Percentiles rank a stretch among this genome's conserved stretches.
phyloP scores from a whole-genome alignment of 1,140 invertebrate species.

The Paramacrobiotus metropolitanus region DNA sequence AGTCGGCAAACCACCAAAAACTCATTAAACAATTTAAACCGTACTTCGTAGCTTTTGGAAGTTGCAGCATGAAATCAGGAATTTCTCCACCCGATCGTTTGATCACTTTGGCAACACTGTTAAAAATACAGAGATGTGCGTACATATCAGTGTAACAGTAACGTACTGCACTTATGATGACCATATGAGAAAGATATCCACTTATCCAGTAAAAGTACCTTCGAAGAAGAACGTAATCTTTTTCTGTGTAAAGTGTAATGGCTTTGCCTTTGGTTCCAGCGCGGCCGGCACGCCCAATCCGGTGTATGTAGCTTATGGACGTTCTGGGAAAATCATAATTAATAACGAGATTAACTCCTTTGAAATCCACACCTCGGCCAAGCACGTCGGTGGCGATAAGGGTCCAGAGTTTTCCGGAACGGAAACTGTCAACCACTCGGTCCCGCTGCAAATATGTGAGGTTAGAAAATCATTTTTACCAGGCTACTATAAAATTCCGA shows the following conservation, averaged over 20 bases:
- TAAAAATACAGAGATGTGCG: not conserved
- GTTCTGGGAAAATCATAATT: conserved; percentile 92
- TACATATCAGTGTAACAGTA: conserved; percentile 17
- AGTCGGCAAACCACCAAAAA: too few relatives aligned
- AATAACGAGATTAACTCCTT: conserved; percentile 81
- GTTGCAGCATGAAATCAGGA: conserved; percentile 44
- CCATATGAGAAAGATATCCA: conserved; percentile 5
- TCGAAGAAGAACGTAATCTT: conserved; percentile 53
- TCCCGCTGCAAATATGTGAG: conserved; percentile 42
- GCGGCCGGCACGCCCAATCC: conserved; percentile 66
- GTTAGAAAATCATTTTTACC: conserved; percentile 10
- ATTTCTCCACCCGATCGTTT: conserved; percentile 64
- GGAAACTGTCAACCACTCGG: conserved; percentile 61
- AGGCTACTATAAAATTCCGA: too few relatives aligned
- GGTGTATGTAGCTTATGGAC: conserved; percentile 78
- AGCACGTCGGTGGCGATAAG: conserved; percentile 90
- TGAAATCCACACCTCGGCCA: conserved; percentile 90
- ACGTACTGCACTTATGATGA: conserved; percentile 9
- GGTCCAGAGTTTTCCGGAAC: conserved; percentile 76
- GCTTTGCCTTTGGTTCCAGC: conserved; percentile 66
- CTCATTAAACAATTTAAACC: too few relatives aligned
- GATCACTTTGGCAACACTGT: conserved; percentile 59
- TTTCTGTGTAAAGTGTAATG: conserved; percentile 77
- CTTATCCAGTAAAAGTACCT: conserved; percentile 32
- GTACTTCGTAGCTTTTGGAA: not conserved